Evolutionary conservation across 2,797 vertebrate genomes (phyloP), one percentile per base, ranked within the genome.

Genomic region (Bradypus variegatus): DNA sequence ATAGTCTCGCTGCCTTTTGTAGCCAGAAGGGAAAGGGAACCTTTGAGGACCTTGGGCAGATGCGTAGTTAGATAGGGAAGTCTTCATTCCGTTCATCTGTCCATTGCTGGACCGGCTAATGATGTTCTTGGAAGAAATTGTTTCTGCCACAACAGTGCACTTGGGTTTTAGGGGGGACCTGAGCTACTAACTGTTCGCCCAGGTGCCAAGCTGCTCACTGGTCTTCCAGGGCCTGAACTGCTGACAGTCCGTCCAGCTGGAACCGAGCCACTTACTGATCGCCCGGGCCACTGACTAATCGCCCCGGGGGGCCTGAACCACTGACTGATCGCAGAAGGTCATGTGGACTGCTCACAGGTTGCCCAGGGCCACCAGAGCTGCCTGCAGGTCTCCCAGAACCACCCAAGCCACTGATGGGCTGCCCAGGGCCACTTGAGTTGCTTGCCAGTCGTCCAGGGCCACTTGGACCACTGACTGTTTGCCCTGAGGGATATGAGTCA

Each of bases 391-490:
- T 93, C 29, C 72, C 76, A 77, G 90, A 94, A 92, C 36, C 95
- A 95, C 89, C 89, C 3, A 83, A 75, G 41, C 84, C 86, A 87
- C 80, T 67, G 16, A 72, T 2, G 19, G 93, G 96, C 81, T 85
- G 80, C 58, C 94, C 95, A 77, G 94, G 94, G 76, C 91, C 91
- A 81, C 50, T 3, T 38, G 86, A 76, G 64, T 41, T 75, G 25
- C 69, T 82, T 65, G 96, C 96, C 88, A 96, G 96, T 90, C 96
- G 97, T 14, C 95, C 96, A 4, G 96, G 97, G 77, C 96, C 96
- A 77, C 58, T 97, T 89, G 97, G 95, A 88, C 95, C 96, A 94
- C 89, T 95, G 70, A 96, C 94, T 8, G 97, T 96, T 86, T 96
- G 97, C 62, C 94, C 97, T 73, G 97, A 97, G 7, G 84, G 33